Base-by-base conservation (phyloP, 2,113 vertebrate species). In the Dasyornis broadbenti region DNA sequence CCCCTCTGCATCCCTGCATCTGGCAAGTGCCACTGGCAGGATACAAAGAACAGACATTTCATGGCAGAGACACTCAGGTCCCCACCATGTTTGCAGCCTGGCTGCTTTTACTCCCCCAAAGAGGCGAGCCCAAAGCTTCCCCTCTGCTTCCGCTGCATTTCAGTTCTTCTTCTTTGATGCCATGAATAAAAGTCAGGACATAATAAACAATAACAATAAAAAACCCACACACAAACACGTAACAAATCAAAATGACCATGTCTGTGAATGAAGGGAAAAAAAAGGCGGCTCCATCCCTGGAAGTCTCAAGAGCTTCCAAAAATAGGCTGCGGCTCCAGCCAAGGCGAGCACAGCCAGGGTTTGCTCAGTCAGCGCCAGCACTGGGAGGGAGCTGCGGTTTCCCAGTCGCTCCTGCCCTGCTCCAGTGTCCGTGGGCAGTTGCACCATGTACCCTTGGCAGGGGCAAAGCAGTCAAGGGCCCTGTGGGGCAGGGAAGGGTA, bases 281-380 rank as follows among this genome's bases (percentile, higher is more conserved):
- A 86, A 81, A 92, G 76, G 93, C 53, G 0, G 40, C 39, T 90
- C 82, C 65, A 20, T 93, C 82, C 86, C 86, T 96, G 92, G 64
- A 89, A 86, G 57, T 49, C 88, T 94, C 8, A 5, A 68, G 90
- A 96, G 76, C 86, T 92, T 97, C 96, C 93, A 96, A 93, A 96
- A 96, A 92, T 89, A 96, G 95, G 66, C 76, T 77, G 56, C 0
- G 0, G 64, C 59, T 66, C 85, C 49, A 30, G 95, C 57, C 94
- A 95, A 86, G 77, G 86, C 8, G 35, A 73, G 82, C 31, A 0
- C 44, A 66, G 87, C 93, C 96, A 77, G 77, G 82, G 69, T 70
- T 81, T 86, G 79, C 90, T 93, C 9, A 6, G 56, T 44, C 88
- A 37, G 56, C 0, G 30, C 85, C 92, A 81, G 76, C 40, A 13